phyloP scores from a whole-genome alignment of 2,113 vertebrate species.

The Suncus etruscus region DNA sequence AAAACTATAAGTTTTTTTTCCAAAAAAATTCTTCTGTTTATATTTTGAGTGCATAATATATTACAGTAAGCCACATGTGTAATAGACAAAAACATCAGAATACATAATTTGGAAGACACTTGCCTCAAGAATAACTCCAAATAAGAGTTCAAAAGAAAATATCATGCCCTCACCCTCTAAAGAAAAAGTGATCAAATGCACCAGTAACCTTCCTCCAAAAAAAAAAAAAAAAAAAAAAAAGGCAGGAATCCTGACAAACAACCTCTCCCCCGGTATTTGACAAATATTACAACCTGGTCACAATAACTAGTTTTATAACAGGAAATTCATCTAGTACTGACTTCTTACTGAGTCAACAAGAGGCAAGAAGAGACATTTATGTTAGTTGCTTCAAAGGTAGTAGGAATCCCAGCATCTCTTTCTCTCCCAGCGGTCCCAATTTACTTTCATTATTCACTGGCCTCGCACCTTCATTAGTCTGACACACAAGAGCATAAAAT shows the following conservation, averaged over 20 bases:
- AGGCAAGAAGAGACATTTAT: neutral
- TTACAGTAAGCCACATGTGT: neutral
- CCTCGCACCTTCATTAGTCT: neutral
- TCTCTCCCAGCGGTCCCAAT: slow-evolving; percentile 50
- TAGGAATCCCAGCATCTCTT: neutral
- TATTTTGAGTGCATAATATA: neutral
- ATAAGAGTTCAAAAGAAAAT: neutral
- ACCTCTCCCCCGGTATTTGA: neutral
- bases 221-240: neutral
- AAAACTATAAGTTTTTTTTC: neutral
- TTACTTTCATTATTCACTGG: slow-evolving; percentile 65
- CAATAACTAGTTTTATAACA: neutral
- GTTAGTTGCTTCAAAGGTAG: neutral
- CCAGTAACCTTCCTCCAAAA: neutral
- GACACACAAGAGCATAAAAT: neutral
- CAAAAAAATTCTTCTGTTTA: neutral
- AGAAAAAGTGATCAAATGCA: neutral
- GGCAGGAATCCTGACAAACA: neutral
- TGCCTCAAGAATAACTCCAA: neutral
- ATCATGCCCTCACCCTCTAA: neutral
- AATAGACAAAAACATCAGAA: neutral
- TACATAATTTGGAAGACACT: neutral
- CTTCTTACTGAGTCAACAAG: slow-evolving; percentile 11
- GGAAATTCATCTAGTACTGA: neutral
- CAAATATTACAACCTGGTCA: neutral